Evolutionary conservation across 1,140 invertebrate species (phyloP).

Genomic region (Brachionus calyciflorus): DNA sequence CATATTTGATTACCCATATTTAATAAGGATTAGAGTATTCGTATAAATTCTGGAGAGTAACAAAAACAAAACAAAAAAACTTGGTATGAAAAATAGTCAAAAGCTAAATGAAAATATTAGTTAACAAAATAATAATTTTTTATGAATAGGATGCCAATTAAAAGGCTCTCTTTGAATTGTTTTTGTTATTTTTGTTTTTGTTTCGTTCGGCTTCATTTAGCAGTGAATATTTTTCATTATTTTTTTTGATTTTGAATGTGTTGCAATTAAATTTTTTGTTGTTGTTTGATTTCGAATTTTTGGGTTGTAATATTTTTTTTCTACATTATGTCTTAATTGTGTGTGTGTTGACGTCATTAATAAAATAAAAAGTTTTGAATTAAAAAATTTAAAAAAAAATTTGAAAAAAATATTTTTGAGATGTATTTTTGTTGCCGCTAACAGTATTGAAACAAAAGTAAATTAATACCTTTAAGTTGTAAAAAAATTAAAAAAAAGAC

Average conservation of each 20-base stretch:
- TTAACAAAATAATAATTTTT: constrained; percentile 28
- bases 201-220: constrained; percentile 33
- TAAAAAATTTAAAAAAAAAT: too few relatives aligned
- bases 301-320: too few relatives aligned
- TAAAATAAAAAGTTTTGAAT: too few relatives aligned
- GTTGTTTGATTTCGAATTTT: constrained; percentile 4
- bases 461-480: too few relatives aligned
- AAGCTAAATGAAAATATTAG: neutral
- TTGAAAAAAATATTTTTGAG: too few relatives aligned
- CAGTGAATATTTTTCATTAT: neutral
- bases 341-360: too few relatives aligned
- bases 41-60: too few relatives aligned
- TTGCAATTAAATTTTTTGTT: neutral
- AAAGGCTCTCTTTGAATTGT: too few relatives aligned
- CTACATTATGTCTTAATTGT: neutral
- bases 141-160: neutral
- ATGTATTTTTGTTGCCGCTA: too few relatives aligned
- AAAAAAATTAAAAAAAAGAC: too few relatives aligned
- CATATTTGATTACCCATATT: constrained; percentile 24
- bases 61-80: neutral
- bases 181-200: too few relatives aligned
- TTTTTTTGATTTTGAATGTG: neutral
- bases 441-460: too few relatives aligned
- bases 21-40: neutral
- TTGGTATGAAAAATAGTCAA: neutral